Base-by-base conservation (phyloP, 2,888 invertebrate species). In the Galerucella nymphaeae region DNA sequence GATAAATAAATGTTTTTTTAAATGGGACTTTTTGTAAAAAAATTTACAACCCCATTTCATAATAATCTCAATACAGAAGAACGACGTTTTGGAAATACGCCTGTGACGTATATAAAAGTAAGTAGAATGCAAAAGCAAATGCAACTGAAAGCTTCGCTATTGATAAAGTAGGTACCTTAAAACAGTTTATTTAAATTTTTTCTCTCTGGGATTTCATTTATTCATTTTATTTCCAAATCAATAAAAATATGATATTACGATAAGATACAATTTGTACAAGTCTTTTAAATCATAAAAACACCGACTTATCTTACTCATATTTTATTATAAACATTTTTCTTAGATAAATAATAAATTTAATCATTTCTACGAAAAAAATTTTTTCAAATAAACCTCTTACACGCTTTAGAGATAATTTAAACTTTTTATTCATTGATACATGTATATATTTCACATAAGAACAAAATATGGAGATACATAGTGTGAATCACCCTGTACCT, bases 41-140 rank as follows among this genome's bases (percentile, higher is more conserved):
- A 16, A 53, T 53, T 53, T 53, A 53, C 53, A 53, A 1, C 16
- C 53, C 53, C 16, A 16, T 53, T n/a, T 53, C 8, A 16, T 53
- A 53, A 16, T 53, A 53, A 16, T 53, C 16, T 8, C n/a, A 16
- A 53, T 18, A 10, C 18, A 53, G 18, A 53, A 18, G 53, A 18
- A 16, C 18, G 18, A 18, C 53, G 16, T 38, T 38, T 38, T 16
- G 10, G 16, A 16, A 16, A 18, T 16, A 53, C 16, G 14, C n/a
- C 16, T 53, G n/a, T 53, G 53, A 18, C 53, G 53, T 53, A 53
- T 16, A 16, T 16, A 50, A 16, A 53, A 53, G 53, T 53, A 53
- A 53, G 53, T 53, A 53, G 18, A 18, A 53, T 6, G 53, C 53
- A 18, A 53, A 53, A 53, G 18, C 53, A 11, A 53, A 53, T 16